These are phyloP conservation scores for Bovichtus variegatus DNA, from an alignment of 2,797 vertebrate genomes.

Conservation along the genomic window DNA sequence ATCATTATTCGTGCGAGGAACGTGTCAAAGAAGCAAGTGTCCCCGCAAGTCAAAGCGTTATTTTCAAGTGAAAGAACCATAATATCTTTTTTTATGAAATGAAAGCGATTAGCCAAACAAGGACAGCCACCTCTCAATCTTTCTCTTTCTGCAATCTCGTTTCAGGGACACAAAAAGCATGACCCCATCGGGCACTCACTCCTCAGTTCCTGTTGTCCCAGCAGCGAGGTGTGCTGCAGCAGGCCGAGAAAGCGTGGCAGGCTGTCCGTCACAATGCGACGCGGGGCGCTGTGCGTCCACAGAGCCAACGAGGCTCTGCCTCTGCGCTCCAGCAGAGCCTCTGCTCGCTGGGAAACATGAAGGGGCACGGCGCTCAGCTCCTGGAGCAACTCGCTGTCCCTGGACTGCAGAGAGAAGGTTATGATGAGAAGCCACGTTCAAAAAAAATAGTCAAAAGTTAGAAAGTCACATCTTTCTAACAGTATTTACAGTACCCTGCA, in stretches of 20 bases:
- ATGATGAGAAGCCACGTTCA: background rate
- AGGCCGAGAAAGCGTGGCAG: constrained; percentile 79
- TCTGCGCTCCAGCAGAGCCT: constrained; percentile 63
- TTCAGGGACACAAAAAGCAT: background rate
- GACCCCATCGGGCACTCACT: constrained; percentile 79
- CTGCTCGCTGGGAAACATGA: constrained; percentile 64
- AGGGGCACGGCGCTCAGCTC: constrained; percentile 72
- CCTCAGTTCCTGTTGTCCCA: constrained; percentile 87
- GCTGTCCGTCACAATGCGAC: constrained; percentile 65
- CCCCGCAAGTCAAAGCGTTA: background rate
- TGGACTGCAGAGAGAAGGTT: constrained; percentile 69
- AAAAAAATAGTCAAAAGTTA: too few species aligned
- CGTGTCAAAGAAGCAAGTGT: too few species aligned
- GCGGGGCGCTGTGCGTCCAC: constrained; percentile 80
- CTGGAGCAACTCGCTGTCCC: constrained; percentile 77
- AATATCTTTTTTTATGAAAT: background rate
- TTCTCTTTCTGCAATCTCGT: background rate
- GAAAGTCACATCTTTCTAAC: too few species aligned
- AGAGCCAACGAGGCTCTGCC: constrained; percentile 33
- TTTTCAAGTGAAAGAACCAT: background rate
- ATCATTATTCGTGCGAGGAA: too few species aligned
- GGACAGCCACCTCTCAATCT: background rate
- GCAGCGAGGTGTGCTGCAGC: constrained; percentile 81
- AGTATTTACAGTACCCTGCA: background rate
- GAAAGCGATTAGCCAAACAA: background rate